A percentile compares a stretch with the other conserved stretches of the same genome.
phyloP scores from a whole-genome alignment of 2,888 invertebrate species.

The Ornithoptera priamus region DNA sequence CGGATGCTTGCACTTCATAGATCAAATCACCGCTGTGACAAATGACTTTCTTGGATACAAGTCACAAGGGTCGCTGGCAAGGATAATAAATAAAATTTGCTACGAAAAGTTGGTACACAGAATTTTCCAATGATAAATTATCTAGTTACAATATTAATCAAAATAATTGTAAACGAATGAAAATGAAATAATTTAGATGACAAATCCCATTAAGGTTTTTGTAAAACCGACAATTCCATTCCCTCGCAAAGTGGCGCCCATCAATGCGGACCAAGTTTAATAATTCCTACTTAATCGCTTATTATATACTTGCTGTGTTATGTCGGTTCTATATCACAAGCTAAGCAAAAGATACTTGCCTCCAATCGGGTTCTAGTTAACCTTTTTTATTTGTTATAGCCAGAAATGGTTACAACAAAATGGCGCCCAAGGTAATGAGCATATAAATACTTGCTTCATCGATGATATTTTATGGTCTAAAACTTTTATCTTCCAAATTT shows the following conservation, averaged over 20 bases:
- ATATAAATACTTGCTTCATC: too few species aligned
- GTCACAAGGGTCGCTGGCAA: conserved; percentile 33
- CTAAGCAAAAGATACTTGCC: not conserved
- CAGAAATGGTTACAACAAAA: too few species aligned
- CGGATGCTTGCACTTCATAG: conserved; percentile 47
- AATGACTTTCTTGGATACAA: conserved; percentile 57
- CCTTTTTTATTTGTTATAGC: too few species aligned
- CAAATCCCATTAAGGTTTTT: conserved; percentile 31
- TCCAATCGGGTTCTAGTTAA: too few species aligned
- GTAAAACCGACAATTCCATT: conserved; percentile 40
- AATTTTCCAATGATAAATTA: conserved; percentile 23
- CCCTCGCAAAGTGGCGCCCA: conserved; percentile 54
- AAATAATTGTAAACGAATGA: not conserved
- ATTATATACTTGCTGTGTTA: conserved; percentile 42
- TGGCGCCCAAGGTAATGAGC: too few species aligned
- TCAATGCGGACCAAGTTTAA: conserved; percentile 51
- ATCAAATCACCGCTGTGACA: conserved; percentile 60
- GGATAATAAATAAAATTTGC: conserved; percentile 24
- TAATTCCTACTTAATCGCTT: conserved; percentile 46
- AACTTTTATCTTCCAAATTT: too few species aligned
- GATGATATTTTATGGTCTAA: too few species aligned
- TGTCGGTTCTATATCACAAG: conserved; percentile 4
- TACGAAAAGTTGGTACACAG: conserved; percentile 3
- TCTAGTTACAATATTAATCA: not conserved
- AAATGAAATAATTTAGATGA: conserved; percentile 12